A percentile compares a stretch with the other conserved stretches of the same genome.
phyloP scores from a whole-genome alignment of 2,888 invertebrate genomes.

The Beris chalybata region DNA sequence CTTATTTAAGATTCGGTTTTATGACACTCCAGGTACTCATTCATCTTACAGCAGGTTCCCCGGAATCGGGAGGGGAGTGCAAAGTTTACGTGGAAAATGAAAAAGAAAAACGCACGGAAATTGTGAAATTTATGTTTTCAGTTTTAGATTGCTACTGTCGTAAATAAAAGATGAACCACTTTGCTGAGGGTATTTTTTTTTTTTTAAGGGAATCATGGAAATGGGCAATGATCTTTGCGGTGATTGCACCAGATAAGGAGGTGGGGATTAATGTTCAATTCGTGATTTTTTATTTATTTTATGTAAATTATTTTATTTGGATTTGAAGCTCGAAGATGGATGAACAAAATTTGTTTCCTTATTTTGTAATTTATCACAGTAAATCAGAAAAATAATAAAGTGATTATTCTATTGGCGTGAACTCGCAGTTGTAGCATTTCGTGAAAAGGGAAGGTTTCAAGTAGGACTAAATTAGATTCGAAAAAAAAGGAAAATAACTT shows the following conservation, averaged over 20 bases:
- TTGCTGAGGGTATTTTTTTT: conserved; percentile 5
- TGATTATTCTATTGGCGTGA: too few species aligned
- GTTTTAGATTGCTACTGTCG: conserved; percentile 15
- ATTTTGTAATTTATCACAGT: too few species aligned
- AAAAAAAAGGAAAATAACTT: too few species aligned
- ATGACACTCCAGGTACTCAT: conserved; percentile 38
- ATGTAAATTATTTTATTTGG: too few species aligned
- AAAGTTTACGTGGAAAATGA: neutral
- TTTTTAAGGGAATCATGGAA: conserved; percentile 3
- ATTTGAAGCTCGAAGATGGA: too few species aligned
- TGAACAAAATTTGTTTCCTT: too few species aligned
- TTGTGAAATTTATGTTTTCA: conserved; percentile 28
- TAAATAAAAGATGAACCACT: conserved; percentile 28
- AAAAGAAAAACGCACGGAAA: conserved; percentile 19
- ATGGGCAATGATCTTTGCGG: conserved; percentile 15
- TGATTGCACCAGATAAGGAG: neutral
- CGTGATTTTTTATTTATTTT: too few species aligned
- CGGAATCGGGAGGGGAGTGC: neutral
- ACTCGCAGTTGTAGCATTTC: too few species aligned
- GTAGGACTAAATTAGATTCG: too few species aligned
- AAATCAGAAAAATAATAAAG: too few species aligned
- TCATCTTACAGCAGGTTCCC: conserved; percentile 30
- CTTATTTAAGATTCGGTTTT: conserved; percentile 38
- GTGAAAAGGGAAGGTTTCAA: too few species aligned
- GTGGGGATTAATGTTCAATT: too few species aligned